phyloP scores from a whole-genome alignment of 2,888 invertebrate species.

The Spodoptera exigua region DNA sequence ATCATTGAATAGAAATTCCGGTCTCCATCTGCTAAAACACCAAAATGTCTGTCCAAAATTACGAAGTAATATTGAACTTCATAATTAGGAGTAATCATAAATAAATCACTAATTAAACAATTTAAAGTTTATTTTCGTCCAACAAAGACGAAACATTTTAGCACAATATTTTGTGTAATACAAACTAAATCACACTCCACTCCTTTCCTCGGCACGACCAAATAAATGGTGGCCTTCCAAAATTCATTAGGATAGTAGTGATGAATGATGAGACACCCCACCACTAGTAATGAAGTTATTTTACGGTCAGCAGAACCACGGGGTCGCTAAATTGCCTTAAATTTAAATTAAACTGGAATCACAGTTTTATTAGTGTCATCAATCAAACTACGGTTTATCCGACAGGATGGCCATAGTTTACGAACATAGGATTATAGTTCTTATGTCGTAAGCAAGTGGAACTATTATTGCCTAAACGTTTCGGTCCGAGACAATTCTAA shows the following conservation, averaged over 20 bases:
- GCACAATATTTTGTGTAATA: background rate
- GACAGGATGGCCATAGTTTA: conserved; percentile 64
- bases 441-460: conserved; percentile 66
- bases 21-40: too few relatives aligned
- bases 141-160: too few relatives aligned
- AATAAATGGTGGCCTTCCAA: conserved; percentile 38
- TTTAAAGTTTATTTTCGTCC: too few relatives aligned
- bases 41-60: too few relatives aligned
- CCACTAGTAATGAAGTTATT: conserved; percentile 80
- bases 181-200: background rate
- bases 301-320: conserved; percentile 83
- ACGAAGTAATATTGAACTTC: too few relatives aligned
- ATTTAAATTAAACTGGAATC: conserved; percentile 89
- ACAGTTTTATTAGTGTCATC: conserved; percentile 88
- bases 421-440: conserved; percentile 69
- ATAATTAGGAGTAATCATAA: too few relatives aligned
- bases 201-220: conserved; percentile 19
- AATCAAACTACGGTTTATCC: conserved; percentile 86
- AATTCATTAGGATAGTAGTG: conserved; percentile 63
- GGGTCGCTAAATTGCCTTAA: conserved; percentile 86
- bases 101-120: too few relatives aligned
- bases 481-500: conserved; percentile 74
- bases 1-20: too few relatives aligned
- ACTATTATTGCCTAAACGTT: conserved; percentile 65
- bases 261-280: conserved; percentile 75